Conservation (phyloP, 2,113 vertebrate genomes). For the Pelmatolapia mariae region DNA sequence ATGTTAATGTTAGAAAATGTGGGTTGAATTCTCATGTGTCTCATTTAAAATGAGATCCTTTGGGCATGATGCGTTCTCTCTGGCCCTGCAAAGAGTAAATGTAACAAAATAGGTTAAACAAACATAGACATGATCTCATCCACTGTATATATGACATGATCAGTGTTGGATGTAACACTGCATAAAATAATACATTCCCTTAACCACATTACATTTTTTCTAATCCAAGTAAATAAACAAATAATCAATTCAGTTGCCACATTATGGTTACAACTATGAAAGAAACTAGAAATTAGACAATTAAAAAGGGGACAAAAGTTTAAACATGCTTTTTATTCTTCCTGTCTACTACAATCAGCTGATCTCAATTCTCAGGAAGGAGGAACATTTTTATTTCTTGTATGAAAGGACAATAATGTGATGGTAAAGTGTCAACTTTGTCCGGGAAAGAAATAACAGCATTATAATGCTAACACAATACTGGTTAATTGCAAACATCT, state of each 20-base stretch:
- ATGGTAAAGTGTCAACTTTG: accelerated
- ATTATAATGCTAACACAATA: neutral
- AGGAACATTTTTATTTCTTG: neutral
- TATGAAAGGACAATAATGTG: neutral
- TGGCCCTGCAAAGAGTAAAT: neutral
- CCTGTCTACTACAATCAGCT: neutral
- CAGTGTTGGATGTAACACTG: neutral
- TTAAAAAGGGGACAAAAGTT: neutral
- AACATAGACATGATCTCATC: no score
- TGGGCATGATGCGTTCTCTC: neutral
- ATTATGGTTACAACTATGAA: neutral
- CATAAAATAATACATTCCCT: neutral
- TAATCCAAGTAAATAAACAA: neutral
- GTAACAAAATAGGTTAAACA: neutral
- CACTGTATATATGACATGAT: neutral
- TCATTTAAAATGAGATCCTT: neutral
- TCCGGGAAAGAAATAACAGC: neutral
- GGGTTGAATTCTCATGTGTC: neutral
- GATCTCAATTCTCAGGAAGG: neutral
- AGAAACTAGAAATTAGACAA: neutral
- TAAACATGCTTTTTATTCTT: neutral
- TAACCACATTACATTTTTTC: neutral
- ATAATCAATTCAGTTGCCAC: neutral
- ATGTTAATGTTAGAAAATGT: neutral
- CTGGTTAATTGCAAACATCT: neutral